These are phyloP conservation scores for Sphaerophoria taeniata DNA, from an alignment of 2,888 invertebrate genomes.

Conservation along the genomic window DNA sequence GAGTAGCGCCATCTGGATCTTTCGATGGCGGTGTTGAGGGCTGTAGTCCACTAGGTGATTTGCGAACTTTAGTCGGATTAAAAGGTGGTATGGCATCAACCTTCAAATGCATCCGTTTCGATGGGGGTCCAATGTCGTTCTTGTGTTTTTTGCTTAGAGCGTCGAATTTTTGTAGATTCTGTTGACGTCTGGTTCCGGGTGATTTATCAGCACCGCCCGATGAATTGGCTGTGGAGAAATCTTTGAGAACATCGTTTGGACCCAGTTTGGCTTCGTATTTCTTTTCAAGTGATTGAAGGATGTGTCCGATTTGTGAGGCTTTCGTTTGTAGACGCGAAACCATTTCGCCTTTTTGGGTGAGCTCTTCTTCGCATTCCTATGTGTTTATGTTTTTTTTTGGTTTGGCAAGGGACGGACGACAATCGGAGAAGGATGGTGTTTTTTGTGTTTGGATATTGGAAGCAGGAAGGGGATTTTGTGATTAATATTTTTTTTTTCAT, in stretches of 20 bases:
- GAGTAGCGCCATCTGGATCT: conserved; percentile 59
- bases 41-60: conserved; percentile 82
- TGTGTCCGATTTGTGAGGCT: conserved; percentile 97
- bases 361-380: conserved; percentile 96
- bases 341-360: conserved; percentile 98
- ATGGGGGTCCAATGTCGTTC: conserved; percentile 81
- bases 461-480: conserved; percentile 1
- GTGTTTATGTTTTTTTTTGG: conserved; percentile 36
- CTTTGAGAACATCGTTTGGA: conserved; percentile 81
- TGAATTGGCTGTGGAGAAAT: conserved; percentile 83
- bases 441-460: conserved; percentile 20
- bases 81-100: conserved; percentile 83
- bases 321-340: conserved; percentile 97
- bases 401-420: neutral
- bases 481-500: conserved; percentile 20
- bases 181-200: conserved; percentile 80
- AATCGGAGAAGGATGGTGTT: conserved; percentile 1
- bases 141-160: conserved; percentile 81
- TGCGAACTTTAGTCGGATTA: conserved; percentile 84
- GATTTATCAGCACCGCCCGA: conserved; percentile 78
- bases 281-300: conserved; percentile 94
- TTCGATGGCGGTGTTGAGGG: conserved; percentile 76
- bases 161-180: conserved; percentile 81
- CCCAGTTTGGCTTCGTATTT: conserved; percentile 84
- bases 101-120: conserved; percentile 82